Base-by-base conservation (phyloP, 2,888 invertebrate genomes). In the Ormyrus thymus region DNA sequence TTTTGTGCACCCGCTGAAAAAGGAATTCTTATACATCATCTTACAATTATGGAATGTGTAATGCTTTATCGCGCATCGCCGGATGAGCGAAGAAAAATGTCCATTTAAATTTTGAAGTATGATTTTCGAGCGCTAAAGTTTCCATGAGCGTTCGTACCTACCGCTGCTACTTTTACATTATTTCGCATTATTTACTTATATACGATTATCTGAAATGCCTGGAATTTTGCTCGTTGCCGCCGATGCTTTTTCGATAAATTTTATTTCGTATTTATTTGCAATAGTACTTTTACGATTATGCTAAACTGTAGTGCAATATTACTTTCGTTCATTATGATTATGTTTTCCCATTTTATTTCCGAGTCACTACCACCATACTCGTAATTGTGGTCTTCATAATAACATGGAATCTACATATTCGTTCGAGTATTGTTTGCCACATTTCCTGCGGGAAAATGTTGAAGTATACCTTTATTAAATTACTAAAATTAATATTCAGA, bases 321-420 rank as follows among this genome's bases (percentile, higher is more conserved):
- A 74, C 29, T 74, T 74, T 74, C 74, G 45, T 45, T 62, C 55
- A 51, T 50, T 75, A 59, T 59, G 53, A 50, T 75, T 45, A 29
- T 50, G 8, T 51, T 15, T 51, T 75, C 68, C 53, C n/a, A 61
- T 43, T 65, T 58, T 64, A 48, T 46, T 9, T 13, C 10, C 9
- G 46, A 46, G 46, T 46, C 61, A 62, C 46, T 61, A 61, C 53
- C 13, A 50, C 15, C 29, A 1, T 29, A 29, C 29, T 29, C 29
- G 29, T 29, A 29, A 29, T 13, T 75, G 45, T 46, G 68, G 0
- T 55, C 69, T 29, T 29, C 29, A 48, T 45, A 29, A 69, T 53
- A 62, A 68, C 59, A 62, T n/a, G 13, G 43, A 43, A 75, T 69
- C 43, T 69, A 13, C 61, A 53, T 61, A 51, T 74, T 15, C 48